Evolutionary conservation across 2,113 vertebrate species (phyloP).

Genomic region (Phyllostomus discolor): DNA sequence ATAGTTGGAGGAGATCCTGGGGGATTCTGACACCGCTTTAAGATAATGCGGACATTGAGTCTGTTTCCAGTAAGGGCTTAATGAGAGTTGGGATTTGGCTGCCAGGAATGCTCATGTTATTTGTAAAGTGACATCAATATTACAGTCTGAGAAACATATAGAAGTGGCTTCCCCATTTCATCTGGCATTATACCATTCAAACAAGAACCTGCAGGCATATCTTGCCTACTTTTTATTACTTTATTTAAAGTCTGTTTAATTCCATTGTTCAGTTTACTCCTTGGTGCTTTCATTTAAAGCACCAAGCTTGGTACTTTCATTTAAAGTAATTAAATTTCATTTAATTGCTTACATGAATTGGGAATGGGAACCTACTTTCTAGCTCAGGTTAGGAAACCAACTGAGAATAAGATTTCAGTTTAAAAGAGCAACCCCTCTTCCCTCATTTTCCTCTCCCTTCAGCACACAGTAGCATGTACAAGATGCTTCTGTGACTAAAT

Average conservation of each 20-base stretch:
- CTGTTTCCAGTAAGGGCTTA: neutral
- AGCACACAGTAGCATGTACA: neutral
- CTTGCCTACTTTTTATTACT: neutral
- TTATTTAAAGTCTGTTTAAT: neutral
- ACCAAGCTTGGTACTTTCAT: too few relatives aligned
- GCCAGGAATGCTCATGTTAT: neutral
- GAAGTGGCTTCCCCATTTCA: neutral
- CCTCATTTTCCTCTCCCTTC: neutral
- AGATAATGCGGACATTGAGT: neutral
- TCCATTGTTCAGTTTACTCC: constrained; percentile 11
- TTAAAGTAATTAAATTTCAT: neutral
- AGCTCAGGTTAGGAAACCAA: neutral
- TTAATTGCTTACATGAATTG: constrained; percentile 29
- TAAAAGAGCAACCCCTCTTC: neutral
- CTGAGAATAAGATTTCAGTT: neutral
- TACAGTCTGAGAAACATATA: neutral
- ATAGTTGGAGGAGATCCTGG: neutral
- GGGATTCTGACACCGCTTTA: neutral
- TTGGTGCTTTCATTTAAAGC: neutral
- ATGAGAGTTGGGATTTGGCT: neutral
- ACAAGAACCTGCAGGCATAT: neutral
- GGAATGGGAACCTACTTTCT: neutral
- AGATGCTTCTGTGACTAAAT: neutral
- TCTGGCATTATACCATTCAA: neutral
- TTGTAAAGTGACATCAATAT: neutral